Evolutionary conservation across 2,113 vertebrate species (phyloP), one percentile per base, ranked within the genome.

Genomic region (Prochilodus magdalenae): DNA sequence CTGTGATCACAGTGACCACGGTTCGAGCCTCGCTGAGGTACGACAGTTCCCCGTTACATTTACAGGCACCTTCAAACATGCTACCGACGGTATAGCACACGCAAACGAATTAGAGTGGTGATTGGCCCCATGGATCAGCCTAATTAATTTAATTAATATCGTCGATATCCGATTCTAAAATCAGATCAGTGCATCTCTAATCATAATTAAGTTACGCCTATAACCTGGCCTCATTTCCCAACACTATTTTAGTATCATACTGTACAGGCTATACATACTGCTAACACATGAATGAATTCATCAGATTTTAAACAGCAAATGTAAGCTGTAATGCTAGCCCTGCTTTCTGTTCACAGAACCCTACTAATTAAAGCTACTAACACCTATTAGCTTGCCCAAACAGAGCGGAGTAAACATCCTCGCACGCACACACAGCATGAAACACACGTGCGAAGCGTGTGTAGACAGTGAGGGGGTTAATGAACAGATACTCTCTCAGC

Each of bases 351-450:
- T 57, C n/a, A 7, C 20, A 57, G 5, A 57, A n/a, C 55, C 29
- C 16, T 49, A 40, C 44, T 62, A 63, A 77, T 77, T 75, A 75
- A 63, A 13, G 74, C 57, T 66, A 27, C 75, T 77, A 77, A 77
- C 44, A 66, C n/a, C 22, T 24, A n/a, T 26, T 5, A 60, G 55
- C 55, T 22, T 57, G 55, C 2, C 55, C 55, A 57, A 57, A 57
- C 4, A 1, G 22, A 1, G 22, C 6, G 7, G 20, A 57, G 5
- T 8, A 6, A n/a, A 57, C 5, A 22, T 1, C 55, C 55, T 2
- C 55, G n/a, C 55, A 57, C 57, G 26, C 57, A 60, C 57, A 60
- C 55, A 53, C 51, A 53, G 40, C 53, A 57, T 44, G 40, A 44
- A 20, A 57, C 7, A 57, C 20, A 22, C 53, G 22, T 22, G 53